Evolutionary conservation across 2,888 invertebrate species (phyloP).

Genomic region (Tetropium fuscum): DNA sequence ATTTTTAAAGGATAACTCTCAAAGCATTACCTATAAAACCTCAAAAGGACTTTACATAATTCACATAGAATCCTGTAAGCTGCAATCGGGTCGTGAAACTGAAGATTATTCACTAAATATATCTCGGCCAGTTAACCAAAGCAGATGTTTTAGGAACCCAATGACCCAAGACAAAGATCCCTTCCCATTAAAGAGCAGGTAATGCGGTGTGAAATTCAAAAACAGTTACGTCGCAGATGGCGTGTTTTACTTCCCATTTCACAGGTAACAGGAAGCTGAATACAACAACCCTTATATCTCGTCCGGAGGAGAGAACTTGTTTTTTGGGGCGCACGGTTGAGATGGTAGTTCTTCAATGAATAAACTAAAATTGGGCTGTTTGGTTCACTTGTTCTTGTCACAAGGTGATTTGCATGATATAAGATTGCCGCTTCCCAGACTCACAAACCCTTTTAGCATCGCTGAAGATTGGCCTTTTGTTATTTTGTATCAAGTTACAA

Average conservation of each 20-base stretch:
- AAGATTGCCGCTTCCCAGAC: constrained; percentile 13
- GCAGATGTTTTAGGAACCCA: constrained; percentile 35
- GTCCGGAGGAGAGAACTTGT: constrained; percentile 10
- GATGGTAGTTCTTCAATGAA: constrained; percentile 15
- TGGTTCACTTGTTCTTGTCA: constrained; percentile 14
- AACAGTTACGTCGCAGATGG: constrained; percentile 37
- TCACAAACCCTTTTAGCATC: background rate
- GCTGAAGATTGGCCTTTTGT: background rate
- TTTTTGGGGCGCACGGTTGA: constrained; percentile 1
- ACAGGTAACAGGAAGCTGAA: constrained; percentile 41
- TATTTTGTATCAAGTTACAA: constrained; percentile 1
- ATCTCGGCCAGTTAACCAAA: too few species aligned
- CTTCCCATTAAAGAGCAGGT: constrained; percentile 35
- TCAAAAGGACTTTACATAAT: too few species aligned
- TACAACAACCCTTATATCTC: constrained; percentile 9
- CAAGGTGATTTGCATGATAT: constrained; percentile 18
- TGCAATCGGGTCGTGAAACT: too few species aligned
- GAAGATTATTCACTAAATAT: too few species aligned
- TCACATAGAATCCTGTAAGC: too few species aligned
- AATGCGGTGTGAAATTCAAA: constrained; percentile 39
- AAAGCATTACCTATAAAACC: too few species aligned
- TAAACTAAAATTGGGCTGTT: constrained; percentile 15
- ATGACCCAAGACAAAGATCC: constrained; percentile 35
- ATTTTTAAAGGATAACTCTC: too few species aligned
- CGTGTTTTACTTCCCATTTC: constrained; percentile 29